phyloP scores from a whole-genome alignment of 2,888 invertebrate species.

The Tupiocoris notatus region DNA sequence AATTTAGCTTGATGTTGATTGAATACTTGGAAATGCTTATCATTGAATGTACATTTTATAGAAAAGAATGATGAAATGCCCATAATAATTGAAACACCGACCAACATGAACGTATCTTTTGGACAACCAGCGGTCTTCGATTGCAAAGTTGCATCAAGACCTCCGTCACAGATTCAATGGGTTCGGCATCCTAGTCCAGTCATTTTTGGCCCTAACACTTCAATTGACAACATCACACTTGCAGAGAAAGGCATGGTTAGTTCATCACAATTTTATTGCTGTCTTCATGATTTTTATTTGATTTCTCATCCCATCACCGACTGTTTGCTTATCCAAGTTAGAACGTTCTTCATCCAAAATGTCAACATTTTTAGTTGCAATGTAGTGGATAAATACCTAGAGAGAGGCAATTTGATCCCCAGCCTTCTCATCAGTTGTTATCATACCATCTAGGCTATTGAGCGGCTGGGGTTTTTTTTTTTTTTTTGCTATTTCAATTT shows the following conservation, averaged over 20 bases:
- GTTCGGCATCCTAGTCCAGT: neutral
- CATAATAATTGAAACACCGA: conserved; percentile 50
- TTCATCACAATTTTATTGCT: too few relatives aligned
- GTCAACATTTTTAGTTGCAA: too few relatives aligned
- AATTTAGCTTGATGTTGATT: too few relatives aligned
- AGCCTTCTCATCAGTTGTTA: too few relatives aligned
- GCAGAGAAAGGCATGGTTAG: conserved; percentile 1
- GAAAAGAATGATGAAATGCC: conserved; percentile 47
- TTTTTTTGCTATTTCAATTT: too few relatives aligned
- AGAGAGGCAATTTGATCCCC: too few relatives aligned
- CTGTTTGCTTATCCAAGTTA: neutral
- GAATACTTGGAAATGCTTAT: too few relatives aligned
- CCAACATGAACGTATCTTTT: conserved; percentile 48
- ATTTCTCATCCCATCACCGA: neutral
- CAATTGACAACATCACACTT: conserved; percentile 20
- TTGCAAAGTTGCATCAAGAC: conserved; percentile 46
- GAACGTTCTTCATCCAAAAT: too few relatives aligned
- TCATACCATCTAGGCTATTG: too few relatives aligned
- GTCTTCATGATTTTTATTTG: neutral
- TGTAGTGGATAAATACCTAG: too few relatives aligned
- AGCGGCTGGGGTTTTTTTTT: too few relatives aligned
- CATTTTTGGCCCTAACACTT: conserved; percentile 4
- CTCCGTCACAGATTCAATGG: conserved; percentile 9
- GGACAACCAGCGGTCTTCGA: conserved; percentile 49
- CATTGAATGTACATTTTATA: too few relatives aligned